phyloP scores from a whole-genome alignment of 2,888 invertebrate genomes.

The Empis livida region DNA sequence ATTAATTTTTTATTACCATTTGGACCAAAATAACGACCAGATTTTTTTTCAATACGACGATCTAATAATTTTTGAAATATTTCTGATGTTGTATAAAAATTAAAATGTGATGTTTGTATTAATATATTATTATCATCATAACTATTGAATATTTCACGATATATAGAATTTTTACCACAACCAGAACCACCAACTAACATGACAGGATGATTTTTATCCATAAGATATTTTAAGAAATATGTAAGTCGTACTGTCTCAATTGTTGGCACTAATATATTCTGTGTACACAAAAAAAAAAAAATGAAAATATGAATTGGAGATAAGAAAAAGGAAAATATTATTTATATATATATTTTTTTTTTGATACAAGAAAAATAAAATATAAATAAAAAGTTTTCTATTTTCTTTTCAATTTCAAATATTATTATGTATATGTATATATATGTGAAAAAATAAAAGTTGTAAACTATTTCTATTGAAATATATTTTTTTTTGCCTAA shows the following conservation, averaged over 20 bases:
- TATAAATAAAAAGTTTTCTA: not conserved
- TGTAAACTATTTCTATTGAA: not conserved
- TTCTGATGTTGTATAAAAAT: conserved; percentile 87
- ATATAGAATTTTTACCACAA: conserved; percentile 83
- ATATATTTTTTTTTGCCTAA: not conserved
- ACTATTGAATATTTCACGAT: conserved; percentile 50
- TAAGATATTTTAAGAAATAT: conserved; percentile 77
- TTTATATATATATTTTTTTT: too few relatives aligned
- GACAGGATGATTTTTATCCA: conserved; percentile 66
- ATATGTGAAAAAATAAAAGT: too few relatives aligned
- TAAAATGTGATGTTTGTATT: conserved; percentile 42
- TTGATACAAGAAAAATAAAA: too few relatives aligned
- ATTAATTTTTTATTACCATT: conserved; percentile 72
- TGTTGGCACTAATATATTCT: conserved; percentile 77
- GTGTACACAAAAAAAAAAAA: conserved; percentile 11
- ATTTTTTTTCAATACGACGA: conserved; percentile 88
- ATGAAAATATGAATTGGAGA: not conserved
- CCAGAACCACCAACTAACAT: conserved; percentile 88
- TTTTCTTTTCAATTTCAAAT: too few relatives aligned
- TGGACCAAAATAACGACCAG: conserved; percentile 85
- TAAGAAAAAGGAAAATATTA: not conserved
- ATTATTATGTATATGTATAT: too few relatives aligned
- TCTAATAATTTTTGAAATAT: conserved; percentile 82
- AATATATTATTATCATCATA: conserved; percentile 14
- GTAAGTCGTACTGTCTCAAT: conserved; percentile 76